Evolutionary conservation across 2,113 vertebrate genomes (phyloP).

Genomic region (Halcyon senegalensis): DNA sequence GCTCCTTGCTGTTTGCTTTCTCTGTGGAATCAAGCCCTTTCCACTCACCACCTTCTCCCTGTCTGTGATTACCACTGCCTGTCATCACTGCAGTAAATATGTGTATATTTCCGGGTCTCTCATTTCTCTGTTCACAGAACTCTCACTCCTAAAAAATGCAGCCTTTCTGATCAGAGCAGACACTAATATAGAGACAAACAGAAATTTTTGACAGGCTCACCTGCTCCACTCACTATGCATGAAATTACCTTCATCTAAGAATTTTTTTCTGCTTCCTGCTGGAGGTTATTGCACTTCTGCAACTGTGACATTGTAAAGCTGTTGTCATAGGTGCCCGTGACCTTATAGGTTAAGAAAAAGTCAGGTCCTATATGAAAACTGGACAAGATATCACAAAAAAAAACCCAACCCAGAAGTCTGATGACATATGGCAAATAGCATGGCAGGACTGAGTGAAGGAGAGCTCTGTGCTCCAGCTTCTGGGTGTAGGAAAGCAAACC

Average conservation of each 20-base stretch:
- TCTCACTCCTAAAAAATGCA: not conserved
- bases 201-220: not conserved
- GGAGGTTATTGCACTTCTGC: not conserved
- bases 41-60: not conserved
- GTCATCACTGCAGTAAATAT: not conserved
- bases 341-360: not conserved
- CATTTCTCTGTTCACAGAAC: not conserved
- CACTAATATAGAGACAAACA: not conserved
- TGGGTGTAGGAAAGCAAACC: not conserved
- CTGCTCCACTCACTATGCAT: not conserved
- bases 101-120: not conserved
- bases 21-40: not conserved
- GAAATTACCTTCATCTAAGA: not conserved
- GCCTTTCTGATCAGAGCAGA: not conserved
- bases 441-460: not conserved
- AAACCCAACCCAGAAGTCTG: fast-evolving
- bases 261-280: not conserved
- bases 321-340: not conserved
- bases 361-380: not conserved
- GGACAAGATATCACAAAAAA: not conserved
- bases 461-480: not conserved
- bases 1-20: not conserved
- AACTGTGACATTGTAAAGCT: not conserved
- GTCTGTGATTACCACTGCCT: not conserved
- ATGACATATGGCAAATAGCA: not conserved